Evolutionary conservation across 2,797 vertebrate genomes (phyloP), one percentile per base, ranked within the genome.

Genomic region (Meriones psammophilus): DNA sequence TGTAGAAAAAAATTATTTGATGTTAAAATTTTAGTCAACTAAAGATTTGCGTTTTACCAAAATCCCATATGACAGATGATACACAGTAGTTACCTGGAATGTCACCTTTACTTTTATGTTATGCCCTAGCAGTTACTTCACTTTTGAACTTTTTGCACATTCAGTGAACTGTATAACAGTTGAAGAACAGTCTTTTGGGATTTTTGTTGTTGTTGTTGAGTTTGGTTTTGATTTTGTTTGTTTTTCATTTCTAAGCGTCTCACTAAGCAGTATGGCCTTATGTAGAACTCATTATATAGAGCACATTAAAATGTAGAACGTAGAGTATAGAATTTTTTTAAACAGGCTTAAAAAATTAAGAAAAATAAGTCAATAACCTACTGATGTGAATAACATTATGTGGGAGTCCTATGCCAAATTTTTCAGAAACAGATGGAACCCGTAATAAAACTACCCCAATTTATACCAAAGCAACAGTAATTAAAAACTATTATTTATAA

Each of bases 1-100:
- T 22, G 0, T 17, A 94, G 17, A 10, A 77, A 92, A 73, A 8
- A 77, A 54, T 64, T 68, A 86, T 58, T 7, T 36, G 9, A 74
- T 64, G 1, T 4, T 79, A 54, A 54, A 33, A 0, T 88, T 88
- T 42, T 73, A 66, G n/a, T 81, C 26, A 20, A 28, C 39, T 56
- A 50, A 79, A 58, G 2, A 66, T 84, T 56, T 28, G 7, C 36
- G n/a, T 26, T 74, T 39, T 71, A 83, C 8, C 18, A 33, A 84
- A 84, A 50, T 5, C 5, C 1, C 0, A 36, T n/a, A 5, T 30
- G 5, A 54, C 56, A 20, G 6, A 18, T 2, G 76, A 54, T 14
- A 73, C 12, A 39, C 12, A n/a, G 36, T 2, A 64, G 3, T 2
- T 33, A 8, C 9, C 30, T 39, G 36, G 20, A 22, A 56, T 56